Percentiles rank a stretch among this genome's conserved stretches.
These are phyloP conservation scores for Ectemnius continuus DNA, from an alignment of 2,888 invertebrate genomes.

Conservation along the genomic window DNA sequence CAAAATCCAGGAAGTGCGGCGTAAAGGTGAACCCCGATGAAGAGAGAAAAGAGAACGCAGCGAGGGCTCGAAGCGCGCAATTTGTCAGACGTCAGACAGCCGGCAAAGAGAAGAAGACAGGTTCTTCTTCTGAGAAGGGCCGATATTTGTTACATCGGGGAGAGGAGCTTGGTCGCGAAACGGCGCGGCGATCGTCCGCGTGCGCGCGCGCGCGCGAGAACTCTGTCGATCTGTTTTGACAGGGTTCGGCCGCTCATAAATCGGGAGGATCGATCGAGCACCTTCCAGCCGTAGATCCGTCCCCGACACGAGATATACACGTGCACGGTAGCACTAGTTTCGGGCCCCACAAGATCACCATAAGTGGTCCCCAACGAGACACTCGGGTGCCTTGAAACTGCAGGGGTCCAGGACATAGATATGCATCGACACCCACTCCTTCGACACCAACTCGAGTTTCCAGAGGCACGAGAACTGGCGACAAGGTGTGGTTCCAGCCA, in stretches of 20 bases:
- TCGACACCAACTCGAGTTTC: slow-evolving; percentile 55
- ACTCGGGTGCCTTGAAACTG: slow-evolving; percentile 48
- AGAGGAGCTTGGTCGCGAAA: slow-evolving; percentile 31
- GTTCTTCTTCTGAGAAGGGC: slow-evolving; percentile 28
- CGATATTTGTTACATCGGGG: not conserved
- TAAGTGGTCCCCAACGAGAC: slow-evolving; percentile 58
- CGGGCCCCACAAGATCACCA: slow-evolving; percentile 55
- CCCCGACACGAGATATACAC: slow-evolving; percentile 42
- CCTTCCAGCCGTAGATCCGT: slow-evolving; percentile 41
- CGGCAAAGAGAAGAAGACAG: not conserved
- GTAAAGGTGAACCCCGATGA: not conserved
- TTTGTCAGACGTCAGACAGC: slow-evolving; percentile 20
- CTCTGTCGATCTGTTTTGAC: slow-evolving; percentile 42
- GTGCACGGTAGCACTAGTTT: slow-evolving; percentile 61
- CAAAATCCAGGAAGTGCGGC: not conserved
- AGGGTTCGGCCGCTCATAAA: slow-evolving; percentile 25
- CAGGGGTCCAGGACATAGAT: slow-evolving; percentile 64
- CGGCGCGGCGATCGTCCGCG: slow-evolving; percentile 40
- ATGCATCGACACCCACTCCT: slow-evolving; percentile 62
- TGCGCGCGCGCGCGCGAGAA: too few species aligned
- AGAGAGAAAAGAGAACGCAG: not conserved
- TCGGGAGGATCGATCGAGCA: slow-evolving; percentile 52
- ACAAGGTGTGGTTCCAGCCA: slow-evolving; percentile 59
- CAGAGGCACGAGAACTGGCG: slow-evolving; percentile 37
- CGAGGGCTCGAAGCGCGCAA: slow-evolving; percentile 24